Conservation (phyloP, 2,113 vertebrate species). For the Ictalurus punctatus region DNA sequence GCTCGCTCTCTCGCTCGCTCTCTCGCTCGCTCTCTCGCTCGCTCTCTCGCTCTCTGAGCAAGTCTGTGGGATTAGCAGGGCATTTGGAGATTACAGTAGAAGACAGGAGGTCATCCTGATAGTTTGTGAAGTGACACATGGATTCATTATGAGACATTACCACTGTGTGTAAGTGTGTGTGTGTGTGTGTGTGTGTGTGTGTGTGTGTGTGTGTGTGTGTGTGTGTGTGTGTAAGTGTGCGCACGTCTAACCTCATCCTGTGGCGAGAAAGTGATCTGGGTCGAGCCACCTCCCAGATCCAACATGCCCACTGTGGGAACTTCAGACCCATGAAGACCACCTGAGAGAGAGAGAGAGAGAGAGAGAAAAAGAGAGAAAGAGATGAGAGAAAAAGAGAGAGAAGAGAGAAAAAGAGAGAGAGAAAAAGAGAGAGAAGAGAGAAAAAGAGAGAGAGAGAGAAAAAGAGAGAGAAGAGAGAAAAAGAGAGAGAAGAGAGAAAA, state of each 20-base stretch:
- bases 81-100: conserved; percentile 64
- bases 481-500: neutral
- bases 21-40: neutral
- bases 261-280: conserved; percentile 92
- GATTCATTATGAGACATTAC: conserved; percentile 18
- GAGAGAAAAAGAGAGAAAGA: neutral
- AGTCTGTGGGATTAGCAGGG: conserved; percentile 59
- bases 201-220: neutral
- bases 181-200: neutral
- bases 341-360: conserved; percentile 60
- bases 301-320: conserved; percentile 84
- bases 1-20: neutral
- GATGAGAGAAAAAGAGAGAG: neutral
- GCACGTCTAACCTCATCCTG: conserved; percentile 76
- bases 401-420: neutral
- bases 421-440: neutral
- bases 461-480: neutral
- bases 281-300: conserved; percentile 93
- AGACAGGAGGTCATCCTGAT: conserved; percentile 53
- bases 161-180: neutral
- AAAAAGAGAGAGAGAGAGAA: neutral
- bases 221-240: neutral
- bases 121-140: conserved; percentile 51
- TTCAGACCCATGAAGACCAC: conserved; percentile 71
- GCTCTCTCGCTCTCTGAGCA: conserved; percentile 26